A percentile compares a stretch with the other conserved stretches of the same genome.
These are phyloP conservation scores for Acleris laterana DNA, from an alignment of 2,888 invertebrate species.

Conservation along the genomic window DNA sequence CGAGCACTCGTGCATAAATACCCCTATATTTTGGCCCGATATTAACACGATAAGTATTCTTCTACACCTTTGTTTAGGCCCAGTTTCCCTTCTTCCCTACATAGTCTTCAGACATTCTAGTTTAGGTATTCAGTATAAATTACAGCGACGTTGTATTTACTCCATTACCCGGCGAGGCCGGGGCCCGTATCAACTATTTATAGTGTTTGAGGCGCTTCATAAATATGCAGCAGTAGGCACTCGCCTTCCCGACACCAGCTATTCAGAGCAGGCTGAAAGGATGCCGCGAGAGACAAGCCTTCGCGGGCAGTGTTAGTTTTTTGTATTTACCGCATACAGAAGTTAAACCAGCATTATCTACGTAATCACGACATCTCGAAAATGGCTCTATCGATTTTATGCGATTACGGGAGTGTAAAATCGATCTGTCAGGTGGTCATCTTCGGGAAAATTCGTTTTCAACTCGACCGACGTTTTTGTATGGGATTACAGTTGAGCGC, in stretches of 20 bases:
- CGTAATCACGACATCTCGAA: too few relatives aligned
- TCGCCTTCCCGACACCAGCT: conserved; percentile 84
- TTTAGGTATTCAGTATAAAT: conserved; percentile 56
- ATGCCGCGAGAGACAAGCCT: conserved; percentile 43
- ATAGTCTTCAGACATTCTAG: conserved; percentile 32
- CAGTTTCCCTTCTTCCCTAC: neutral
- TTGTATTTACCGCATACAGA: neutral
- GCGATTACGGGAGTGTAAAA: too few relatives aligned
- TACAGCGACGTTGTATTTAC: conserved; percentile 74
- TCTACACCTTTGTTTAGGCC: neutral
- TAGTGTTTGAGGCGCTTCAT: conserved; percentile 84
- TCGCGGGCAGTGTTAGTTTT: conserved; percentile 36
- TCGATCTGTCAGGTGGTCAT: too few relatives aligned
- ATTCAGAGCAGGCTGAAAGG: conserved; percentile 66
- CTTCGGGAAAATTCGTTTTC: too few relatives aligned
- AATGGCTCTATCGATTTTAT: too few relatives aligned
- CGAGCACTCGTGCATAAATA: too few relatives aligned
- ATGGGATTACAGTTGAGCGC: too few relatives aligned
- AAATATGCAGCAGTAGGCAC: conserved; percentile 85
- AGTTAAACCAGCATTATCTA: neutral
- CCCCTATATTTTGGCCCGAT: too few relatives aligned
- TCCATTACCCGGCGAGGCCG: conserved; percentile 77
- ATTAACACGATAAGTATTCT: neutral
- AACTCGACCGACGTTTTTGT: too few relatives aligned
- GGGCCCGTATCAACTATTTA: conserved; percentile 82